These are phyloP conservation scores for Matsumyia berberina DNA, from an alignment of 2,888 invertebrate genomes.

Conservation along the genomic window DNA sequence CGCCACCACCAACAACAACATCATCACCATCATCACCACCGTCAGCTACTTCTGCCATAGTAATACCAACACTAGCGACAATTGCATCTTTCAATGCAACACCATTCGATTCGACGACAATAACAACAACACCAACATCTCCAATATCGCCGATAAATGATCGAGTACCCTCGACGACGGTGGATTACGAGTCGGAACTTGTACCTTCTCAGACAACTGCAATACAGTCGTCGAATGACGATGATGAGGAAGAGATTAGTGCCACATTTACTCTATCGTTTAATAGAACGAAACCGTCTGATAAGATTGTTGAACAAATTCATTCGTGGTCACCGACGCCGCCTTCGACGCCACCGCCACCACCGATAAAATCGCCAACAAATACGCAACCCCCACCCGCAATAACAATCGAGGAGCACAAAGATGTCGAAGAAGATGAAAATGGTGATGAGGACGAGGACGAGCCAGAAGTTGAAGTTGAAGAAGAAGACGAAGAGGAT, in stretches of 20 bases:
- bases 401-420: slow-evolving; percentile 75
- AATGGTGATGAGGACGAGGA: slow-evolving; percentile 8
- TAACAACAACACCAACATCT: slow-evolving; percentile 66
- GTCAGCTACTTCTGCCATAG: slow-evolving; percentile 44
- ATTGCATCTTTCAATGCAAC: slow-evolving; percentile 63
- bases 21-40: slow-evolving; percentile 75
- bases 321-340: slow-evolving; percentile 74
- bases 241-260: slow-evolving; percentile 79
- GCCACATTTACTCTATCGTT: slow-evolving; percentile 82
- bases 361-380: slow-evolving; percentile 77
- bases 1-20: slow-evolving; percentile 78
- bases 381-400: slow-evolving; percentile 80
- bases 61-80: slow-evolving; percentile 69
- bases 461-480: slow-evolving; percentile 41
- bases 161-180: slow-evolving; percentile 76
- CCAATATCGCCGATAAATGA: slow-evolving; percentile 75
- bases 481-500: slow-evolving; percentile 32
- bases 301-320: slow-evolving; percentile 69
- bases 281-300: slow-evolving; percentile 61
- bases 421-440: slow-evolving; percentile 78
- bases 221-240: slow-evolving; percentile 57
- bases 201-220: slow-evolving; percentile 40
- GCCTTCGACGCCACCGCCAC: slow-evolving; percentile 68
- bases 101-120: slow-evolving; percentile 65
- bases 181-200: slow-evolving; percentile 53